A percentile compares a stretch with the other conserved stretches of the same genome.
phyloP scores from a whole-genome alignment of 2,797 vertebrate genomes.

The Gobionotothen gibberifrons region DNA sequence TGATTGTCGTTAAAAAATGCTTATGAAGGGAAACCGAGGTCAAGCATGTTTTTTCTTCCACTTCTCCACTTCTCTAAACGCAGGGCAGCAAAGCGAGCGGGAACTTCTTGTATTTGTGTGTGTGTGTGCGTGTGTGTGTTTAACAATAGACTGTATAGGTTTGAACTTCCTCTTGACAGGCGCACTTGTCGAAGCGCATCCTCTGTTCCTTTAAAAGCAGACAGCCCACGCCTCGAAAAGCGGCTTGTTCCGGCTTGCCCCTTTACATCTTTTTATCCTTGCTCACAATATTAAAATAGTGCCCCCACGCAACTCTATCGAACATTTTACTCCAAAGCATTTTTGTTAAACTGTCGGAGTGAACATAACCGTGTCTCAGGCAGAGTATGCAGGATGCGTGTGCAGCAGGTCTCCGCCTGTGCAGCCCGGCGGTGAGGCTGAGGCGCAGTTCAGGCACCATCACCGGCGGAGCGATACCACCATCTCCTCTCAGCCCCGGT shows the following conservation, averaged over 20 bases:
- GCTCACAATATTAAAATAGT: conserved; percentile 83
- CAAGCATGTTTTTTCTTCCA: neutral
- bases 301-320: conserved; percentile 27
- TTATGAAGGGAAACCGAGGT: neutral
- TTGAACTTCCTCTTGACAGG: conserved; percentile 56
- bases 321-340: neutral
- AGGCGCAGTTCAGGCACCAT: conserved; percentile 62
- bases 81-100: conserved; percentile 7
- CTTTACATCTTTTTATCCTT: conserved; percentile 85
- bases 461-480: conserved; percentile 81
- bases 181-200: conserved; percentile 60
- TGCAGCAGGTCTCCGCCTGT: conserved; percentile 18
- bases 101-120: conserved; percentile 8
- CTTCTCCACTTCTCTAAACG: conserved; percentile 39
- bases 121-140: too few relatives aligned
- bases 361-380: neutral
- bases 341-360: neutral
- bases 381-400: conserved; percentile 21
- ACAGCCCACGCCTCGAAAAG: conserved; percentile 89
- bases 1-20: too few relatives aligned
- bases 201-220: conserved; percentile 84
- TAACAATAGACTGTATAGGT: too few relatives aligned
- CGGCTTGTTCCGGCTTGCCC: conserved; percentile 89
- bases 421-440: conserved; percentile 36
- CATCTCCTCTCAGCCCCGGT: conserved; percentile 48